Percentiles rank a stretch among this genome's conserved stretches.
Evolutionary conservation across 2,888 invertebrate species (phyloP).

Genomic region (Scaptomyza polygonia): DNA sequence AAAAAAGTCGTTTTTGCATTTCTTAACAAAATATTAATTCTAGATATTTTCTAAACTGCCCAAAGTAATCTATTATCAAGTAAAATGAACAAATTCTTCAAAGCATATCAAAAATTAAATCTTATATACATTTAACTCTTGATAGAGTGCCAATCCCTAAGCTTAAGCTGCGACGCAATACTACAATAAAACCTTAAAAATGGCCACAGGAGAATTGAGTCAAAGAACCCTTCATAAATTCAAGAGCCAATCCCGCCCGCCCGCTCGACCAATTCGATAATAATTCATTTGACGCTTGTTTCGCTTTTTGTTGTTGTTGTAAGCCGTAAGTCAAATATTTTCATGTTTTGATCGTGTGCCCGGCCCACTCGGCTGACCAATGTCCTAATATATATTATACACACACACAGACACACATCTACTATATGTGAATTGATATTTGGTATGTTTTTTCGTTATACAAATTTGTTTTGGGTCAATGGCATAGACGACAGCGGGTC

Average conservation of each 20-base stretch:
- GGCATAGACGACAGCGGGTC: slow-evolving; percentile 6
- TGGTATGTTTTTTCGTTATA: slow-evolving; percentile 37
- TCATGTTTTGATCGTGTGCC: slow-evolving; percentile 82
- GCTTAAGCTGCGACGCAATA: slow-evolving; percentile 1
- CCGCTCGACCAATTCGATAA: slow-evolving; percentile 59
- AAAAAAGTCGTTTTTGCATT: no score
- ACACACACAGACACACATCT: no score
- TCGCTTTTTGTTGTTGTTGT: slow-evolving; percentile 40
- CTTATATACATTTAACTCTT: neutral
- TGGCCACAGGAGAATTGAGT: slow-evolving; percentile 29
- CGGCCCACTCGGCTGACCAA: slow-evolving; percentile 65
- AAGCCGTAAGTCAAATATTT: slow-evolving; percentile 81
- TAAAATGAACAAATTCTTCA: neutral
- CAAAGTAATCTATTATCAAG: no score
- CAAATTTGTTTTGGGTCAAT: slow-evolving; percentile 58
- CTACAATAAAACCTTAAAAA: slow-evolving; percentile 35
- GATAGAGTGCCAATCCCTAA: slow-evolving; percentile 14
- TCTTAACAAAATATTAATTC: no score
- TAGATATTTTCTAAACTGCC: no score
- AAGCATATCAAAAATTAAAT: neutral
- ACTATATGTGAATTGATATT: no score
- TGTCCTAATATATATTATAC: slow-evolving; percentile 30
- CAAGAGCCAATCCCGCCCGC: slow-evolving; percentile 34
- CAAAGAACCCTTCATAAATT: neutral
- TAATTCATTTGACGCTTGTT: slow-evolving; percentile 64